Percentiles rank a stretch among this genome's conserved stretches.
These are phyloP conservation scores for Micrastur ruficollis DNA, from an alignment of 2,797 vertebrate genomes.

Conservation along the genomic window DNA sequence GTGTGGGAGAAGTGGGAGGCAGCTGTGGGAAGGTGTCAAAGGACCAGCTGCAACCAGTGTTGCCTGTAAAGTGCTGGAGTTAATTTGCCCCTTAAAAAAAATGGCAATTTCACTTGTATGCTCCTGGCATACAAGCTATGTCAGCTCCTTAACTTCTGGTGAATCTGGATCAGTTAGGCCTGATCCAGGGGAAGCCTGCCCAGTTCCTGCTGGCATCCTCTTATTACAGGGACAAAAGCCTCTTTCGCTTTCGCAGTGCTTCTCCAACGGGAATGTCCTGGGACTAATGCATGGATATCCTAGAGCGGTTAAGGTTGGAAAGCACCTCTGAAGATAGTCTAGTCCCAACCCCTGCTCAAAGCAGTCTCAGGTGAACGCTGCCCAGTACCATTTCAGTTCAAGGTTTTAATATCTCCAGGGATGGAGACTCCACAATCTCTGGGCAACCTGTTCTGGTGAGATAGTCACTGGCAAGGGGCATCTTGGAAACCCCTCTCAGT, in stretches of 20 bases:
- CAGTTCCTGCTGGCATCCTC: background rate
- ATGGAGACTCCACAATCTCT: background rate
- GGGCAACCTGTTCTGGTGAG: background rate
- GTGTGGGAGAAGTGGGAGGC: background rate
- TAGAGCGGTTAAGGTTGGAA: background rate
- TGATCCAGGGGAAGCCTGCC: background rate
- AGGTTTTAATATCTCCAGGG: background rate
- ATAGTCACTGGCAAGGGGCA: background rate
- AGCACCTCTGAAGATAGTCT: background rate
- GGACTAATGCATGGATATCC: background rate
- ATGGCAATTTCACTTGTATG: fast-evolving
- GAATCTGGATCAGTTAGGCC: background rate
- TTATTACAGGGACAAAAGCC: background rate
- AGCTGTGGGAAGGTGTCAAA: background rate
- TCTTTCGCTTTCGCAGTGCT: background rate
- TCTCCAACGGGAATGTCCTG: background rate
- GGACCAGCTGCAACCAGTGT: background rate
- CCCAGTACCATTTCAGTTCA: background rate
- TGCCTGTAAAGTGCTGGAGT: background rate
- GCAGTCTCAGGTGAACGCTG: background rate
- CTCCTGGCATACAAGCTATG: background rate
- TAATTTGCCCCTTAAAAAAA: background rate
- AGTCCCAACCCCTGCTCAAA: background rate
- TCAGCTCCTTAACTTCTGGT: background rate
- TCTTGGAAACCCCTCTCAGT: background rate